phyloP scores from a whole-genome alignment of 2,113 vertebrate species.

The Gasterosteus aculeatus region DNA sequence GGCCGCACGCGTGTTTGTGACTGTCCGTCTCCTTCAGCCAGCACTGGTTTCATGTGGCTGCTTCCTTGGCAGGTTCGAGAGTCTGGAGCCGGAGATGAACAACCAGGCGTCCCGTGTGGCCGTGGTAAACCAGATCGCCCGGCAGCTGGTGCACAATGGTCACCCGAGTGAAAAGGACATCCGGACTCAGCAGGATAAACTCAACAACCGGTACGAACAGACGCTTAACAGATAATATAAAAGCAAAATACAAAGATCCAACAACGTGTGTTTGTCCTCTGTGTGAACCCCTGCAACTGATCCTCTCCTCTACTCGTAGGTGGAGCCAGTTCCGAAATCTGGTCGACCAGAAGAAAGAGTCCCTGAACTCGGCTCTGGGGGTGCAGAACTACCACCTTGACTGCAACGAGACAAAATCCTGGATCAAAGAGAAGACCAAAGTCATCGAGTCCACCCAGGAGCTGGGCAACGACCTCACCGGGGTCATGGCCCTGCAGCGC shows the following conservation, averaged over 20 bases:
- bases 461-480: conserved; percentile 93
- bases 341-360: conserved; percentile 95
- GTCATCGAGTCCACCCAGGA: conserved; percentile 98
- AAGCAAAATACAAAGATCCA: neutral
- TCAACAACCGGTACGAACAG: conserved; percentile 90
- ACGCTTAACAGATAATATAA: neutral
- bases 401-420: conserved; percentile 98
- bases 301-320: conserved; percentile 68
- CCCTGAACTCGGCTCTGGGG: conserved; percentile 92
- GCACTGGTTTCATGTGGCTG: neutral
- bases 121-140: conserved; percentile 95
- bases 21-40: neutral
- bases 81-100: conserved; percentile 97
- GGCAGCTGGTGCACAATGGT: conserved; percentile 92
- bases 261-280: neutral
- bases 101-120: conserved; percentile 95
- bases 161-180: conserved; percentile 94
- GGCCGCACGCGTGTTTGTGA: accelerated
- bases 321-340: conserved; percentile 97
- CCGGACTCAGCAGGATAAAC: conserved; percentile 94
- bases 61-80: conserved; percentile 87
- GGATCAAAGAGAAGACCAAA: conserved; percentile 99
- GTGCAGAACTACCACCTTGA: conserved; percentile 99
- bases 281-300: neutral
- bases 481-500: conserved; percentile 96